These are phyloP conservation scores for Drosophila subquinaria DNA, from an alignment of 2,888 invertebrate species.

Conservation along the genomic window DNA sequence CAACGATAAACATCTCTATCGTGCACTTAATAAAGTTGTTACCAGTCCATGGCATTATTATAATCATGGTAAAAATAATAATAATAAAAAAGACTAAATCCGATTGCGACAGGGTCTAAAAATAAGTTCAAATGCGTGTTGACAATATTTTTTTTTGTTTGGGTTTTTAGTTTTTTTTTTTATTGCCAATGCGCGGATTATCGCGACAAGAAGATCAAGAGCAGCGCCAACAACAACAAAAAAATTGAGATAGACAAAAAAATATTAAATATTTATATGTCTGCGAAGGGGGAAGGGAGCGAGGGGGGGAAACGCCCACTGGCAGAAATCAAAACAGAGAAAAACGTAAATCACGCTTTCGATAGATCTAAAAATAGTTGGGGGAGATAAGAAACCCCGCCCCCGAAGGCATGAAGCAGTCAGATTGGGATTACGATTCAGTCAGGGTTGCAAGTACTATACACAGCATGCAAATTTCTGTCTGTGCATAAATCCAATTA, in stretches of 20 bases:
- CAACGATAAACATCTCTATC: slow-evolving; percentile 47
- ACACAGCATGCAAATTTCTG: slow-evolving; percentile 52
- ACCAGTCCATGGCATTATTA: slow-evolving; percentile 37
- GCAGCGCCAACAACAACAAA: slow-evolving; percentile 39
- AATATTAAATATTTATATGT: slow-evolving; percentile 62
- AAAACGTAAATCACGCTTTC: slow-evolving; percentile 79
- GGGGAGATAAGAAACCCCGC: slow-evolving; percentile 61
- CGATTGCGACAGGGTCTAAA: slow-evolving; percentile 74
- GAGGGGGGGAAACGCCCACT: slow-evolving; percentile 65
- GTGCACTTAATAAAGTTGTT: slow-evolving; percentile 71
- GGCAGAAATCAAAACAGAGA: slow-evolving; percentile 41
- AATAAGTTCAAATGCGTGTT: slow-evolving; percentile 79
- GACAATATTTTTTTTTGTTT: slow-evolving; percentile 58
- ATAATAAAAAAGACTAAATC: slow-evolving; percentile 47
- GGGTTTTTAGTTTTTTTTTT: slow-evolving; percentile 15
- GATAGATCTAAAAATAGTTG: slow-evolving; percentile 74
- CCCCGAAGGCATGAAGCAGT: slow-evolving; percentile 16
- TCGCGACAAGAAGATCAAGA: slow-evolving; percentile 79
- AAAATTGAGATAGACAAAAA: slow-evolving; percentile 29
- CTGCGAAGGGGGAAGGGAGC: slow-evolving; percentile 48
- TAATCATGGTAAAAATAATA: slow-evolving; percentile 48
- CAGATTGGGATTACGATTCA: slow-evolving; percentile 32
- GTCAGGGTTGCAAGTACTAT: slow-evolving; percentile 28
- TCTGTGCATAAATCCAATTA: slow-evolving; percentile 73
- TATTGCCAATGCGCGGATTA: slow-evolving; percentile 75